Base-by-base conservation (phyloP, 2,888 invertebrate species). In the Phengaris alcon region DNA sequence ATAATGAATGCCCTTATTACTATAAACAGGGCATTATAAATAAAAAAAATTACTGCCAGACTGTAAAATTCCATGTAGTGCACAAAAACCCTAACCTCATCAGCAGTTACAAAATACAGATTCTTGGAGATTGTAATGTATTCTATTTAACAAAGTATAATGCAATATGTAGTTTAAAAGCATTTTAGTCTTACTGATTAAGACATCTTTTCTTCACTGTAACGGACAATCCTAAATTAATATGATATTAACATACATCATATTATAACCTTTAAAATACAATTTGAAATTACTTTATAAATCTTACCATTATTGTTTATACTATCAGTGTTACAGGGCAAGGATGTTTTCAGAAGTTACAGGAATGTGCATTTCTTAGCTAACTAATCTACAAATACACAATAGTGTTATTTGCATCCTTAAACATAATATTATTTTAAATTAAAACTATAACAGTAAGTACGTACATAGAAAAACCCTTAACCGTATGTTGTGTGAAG, bases 401-500 rank as follows among this genome's bases (percentile, higher is more conserved):
- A 75, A 75, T 75, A 75, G 75, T 75, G 75, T 70, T 46, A 75
- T 70, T 70, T 75, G 75, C 69, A 75, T 70, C 15, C 57, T 75
- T 75, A 72, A 54, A 75, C 44, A 44, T 48, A 48, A 48, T 75
- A 69, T 74, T 69, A 73, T 55, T 74, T 59, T 59, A 54, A 74
- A 69, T 59, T 76, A 76, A 22, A 54, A 76, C 75, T 69, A 76
- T 69, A 75, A 75, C 69, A 70, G 51, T 74, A 73, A 77, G 74
- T 77, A 75, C 73, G 75, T 75, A 55, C 55, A 55, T 76, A 69
- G 75, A 76, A 76, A 75, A 77, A 77, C 77, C 74, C 78, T 80
- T 78, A 80, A 80, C 77, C 74, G 77, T 77, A 73, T 75, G 48
- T 75, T 74, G 74, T 76, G 78, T 77, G 77, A 76, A 76, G 77